Evolutionary conservation across 2,888 invertebrate genomes (phyloP).

Genomic region (Acrobasis suavella): DNA sequence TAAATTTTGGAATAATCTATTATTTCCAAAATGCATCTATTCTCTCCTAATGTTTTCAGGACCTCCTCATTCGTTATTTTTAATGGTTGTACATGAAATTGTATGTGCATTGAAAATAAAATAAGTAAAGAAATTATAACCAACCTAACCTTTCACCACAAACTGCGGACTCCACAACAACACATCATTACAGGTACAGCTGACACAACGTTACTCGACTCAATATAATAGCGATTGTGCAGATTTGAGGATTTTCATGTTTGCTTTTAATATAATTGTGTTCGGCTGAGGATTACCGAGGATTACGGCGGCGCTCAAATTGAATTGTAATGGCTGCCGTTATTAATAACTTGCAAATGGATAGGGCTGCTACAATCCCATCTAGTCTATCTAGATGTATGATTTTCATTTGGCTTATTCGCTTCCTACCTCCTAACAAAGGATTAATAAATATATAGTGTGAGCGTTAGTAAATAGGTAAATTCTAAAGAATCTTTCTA

Average conservation of each 20-base stretch:
- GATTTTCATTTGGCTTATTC: neutral
- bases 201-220: conserved; percentile 65
- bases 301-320: conserved; percentile 73
- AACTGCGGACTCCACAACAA: conserved; percentile 4
- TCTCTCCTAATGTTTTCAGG: too few relatives aligned
- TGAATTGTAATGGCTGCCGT: conserved; percentile 79
- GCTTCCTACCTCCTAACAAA: neutral
- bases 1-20: too few relatives aligned
- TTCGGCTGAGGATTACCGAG: conserved; percentile 58
- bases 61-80: too few relatives aligned
- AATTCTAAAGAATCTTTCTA: too few relatives aligned
- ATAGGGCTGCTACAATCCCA: conserved; percentile 48
- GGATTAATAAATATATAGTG: too few relatives aligned
- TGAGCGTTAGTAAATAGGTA: too few relatives aligned
- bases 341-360: conserved; percentile 69
- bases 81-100: too few relatives aligned
- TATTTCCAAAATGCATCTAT: too few relatives aligned
- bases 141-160: neutral
- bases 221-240: conserved; percentile 53
- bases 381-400: neutral
- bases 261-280: conserved; percentile 79
- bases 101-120: too few relatives aligned
- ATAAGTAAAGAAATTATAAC: too few relatives aligned
- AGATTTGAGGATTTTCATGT: conserved; percentile 72
- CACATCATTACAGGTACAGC: conserved; percentile 45